Evolutionary conservation across 1,140 invertebrate species (phyloP).

Genomic region (Zaprionus taronus): DNA sequence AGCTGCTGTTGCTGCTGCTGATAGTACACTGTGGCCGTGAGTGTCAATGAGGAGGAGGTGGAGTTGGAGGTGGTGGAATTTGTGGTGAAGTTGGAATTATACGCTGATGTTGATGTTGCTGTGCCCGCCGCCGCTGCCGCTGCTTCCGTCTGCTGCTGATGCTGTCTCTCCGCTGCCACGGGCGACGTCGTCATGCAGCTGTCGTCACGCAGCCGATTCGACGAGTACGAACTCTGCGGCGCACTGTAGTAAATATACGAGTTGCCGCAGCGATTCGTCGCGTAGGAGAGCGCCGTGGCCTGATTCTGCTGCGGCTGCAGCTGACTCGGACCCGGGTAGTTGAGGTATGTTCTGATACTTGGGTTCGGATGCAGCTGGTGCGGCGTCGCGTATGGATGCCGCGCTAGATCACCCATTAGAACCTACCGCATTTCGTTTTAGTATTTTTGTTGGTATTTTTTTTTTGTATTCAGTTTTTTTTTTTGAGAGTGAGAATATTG

Average conservation of each 20-base stretch:
- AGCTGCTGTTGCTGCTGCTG: constrained; percentile 60
- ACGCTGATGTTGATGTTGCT: constrained; percentile 21
- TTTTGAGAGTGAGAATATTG: constrained; percentile 13
- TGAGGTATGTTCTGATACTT: constrained; percentile 23
- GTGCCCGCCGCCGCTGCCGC: constrained; percentile 24
- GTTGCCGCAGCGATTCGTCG: constrained; percentile 32
- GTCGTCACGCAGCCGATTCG: constrained; percentile 64
- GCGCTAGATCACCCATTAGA: constrained; percentile 54
- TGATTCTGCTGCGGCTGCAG: constrained; percentile 1
- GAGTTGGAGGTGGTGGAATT: constrained; percentile 14
- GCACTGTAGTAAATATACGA: constrained; percentile 65
- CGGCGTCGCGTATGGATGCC: constrained; percentile 1
- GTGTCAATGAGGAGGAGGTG: constrained; percentile 50
- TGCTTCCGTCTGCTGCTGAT: constrained; percentile 33
- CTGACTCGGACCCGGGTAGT: constrained; percentile 18
- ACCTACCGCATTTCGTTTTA: constrained; percentile 36
- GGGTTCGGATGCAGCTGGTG: constrained; percentile 13
- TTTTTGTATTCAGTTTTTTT: constrained; percentile 4
- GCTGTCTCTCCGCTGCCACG: constrained; percentile 19
- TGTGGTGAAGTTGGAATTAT: constrained; percentile 30
- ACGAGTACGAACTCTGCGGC: constrained; percentile 73
- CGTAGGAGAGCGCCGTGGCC: constrained; percentile 5
- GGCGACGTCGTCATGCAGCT: not conserved
- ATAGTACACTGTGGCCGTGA: constrained; percentile 73
- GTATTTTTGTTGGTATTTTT: not conserved